phyloP scores from a whole-genome alignment of 2,888 invertebrate species.

The Scrobipalpa costella region DNA sequence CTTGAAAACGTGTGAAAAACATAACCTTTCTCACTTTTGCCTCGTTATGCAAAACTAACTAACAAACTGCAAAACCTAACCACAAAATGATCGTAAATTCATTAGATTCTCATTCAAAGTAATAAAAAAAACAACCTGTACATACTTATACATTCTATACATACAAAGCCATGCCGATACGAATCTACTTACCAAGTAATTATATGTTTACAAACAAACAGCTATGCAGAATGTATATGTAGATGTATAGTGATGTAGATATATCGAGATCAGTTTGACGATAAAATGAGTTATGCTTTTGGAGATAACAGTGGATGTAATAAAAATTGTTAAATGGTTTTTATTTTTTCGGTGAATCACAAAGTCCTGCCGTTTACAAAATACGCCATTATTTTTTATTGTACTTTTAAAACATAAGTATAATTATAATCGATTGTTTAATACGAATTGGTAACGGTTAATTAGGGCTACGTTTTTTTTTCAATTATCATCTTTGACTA shows the following conservation, averaged over 20 bases:
- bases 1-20: neutral
- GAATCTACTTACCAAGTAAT: constrained; percentile 79
- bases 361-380: neutral
- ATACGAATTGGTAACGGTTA: too few relatives aligned
- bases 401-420: too few relatives aligned
- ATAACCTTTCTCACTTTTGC: neutral
- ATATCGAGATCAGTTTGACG: constrained; percentile 27
- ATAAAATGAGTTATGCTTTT: constrained; percentile 18
- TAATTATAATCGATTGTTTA: too few relatives aligned
- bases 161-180: constrained; percentile 56
- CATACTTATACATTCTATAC: constrained; percentile 21
- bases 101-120: constrained; percentile 26
- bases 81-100: constrained; percentile 10
- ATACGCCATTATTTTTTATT: too few relatives aligned
- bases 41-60: neutral
- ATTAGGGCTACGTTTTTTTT: too few relatives aligned
- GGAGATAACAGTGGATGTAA: constrained; percentile 11
- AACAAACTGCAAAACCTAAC: neutral
- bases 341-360: neutral
- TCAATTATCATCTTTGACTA: too few relatives aligned
- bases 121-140: constrained; percentile 25
- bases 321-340: constrained; percentile 6
- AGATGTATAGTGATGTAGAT: constrained; percentile 46
- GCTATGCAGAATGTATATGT: constrained; percentile 43
- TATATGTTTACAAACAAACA: constrained; percentile 77